phyloP scores from a whole-genome alignment of 2,113 vertebrate species.

The Ursus arctos region DNA sequence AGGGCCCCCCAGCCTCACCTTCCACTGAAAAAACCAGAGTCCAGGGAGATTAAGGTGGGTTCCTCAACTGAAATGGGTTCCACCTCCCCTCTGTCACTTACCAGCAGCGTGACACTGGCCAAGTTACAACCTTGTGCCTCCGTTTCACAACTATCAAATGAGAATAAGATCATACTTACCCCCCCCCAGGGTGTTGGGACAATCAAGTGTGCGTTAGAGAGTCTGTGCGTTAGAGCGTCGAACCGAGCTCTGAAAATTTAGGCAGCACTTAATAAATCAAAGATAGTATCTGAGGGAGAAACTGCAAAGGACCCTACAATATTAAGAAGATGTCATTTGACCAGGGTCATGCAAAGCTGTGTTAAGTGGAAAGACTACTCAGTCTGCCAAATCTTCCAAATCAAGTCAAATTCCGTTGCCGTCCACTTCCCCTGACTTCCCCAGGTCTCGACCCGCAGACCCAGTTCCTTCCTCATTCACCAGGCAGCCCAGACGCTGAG shows the following conservation, averaged over 20 bases:
- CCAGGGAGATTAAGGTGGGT: rapidly evolving
- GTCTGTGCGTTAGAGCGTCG: not conserved
- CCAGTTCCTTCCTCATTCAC: rapidly evolving
- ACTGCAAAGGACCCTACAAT: not conserved
- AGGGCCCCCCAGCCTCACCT: too few species aligned
- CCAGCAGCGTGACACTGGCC: rapidly evolving
- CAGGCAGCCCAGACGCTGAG: not conserved
- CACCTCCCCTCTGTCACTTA: rapidly evolving
- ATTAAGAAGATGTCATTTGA: rapidly evolving
- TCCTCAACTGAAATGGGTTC: not conserved
- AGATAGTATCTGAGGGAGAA: not conserved
- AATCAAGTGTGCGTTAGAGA: not conserved
- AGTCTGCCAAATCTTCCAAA: not conserved
- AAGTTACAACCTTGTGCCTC: not conserved
- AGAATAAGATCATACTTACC: not conserved
- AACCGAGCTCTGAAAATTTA: not conserved
- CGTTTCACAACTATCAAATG: not conserved
- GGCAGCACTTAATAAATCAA: too few species aligned
- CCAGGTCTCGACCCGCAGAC: rapidly evolving
- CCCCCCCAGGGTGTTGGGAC: too few species aligned
- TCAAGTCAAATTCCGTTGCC: not conserved
- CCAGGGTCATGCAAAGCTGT: not conserved
- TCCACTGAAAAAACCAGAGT: not conserved
- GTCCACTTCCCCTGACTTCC: too few species aligned
- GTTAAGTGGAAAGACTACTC: rapidly evolving